Evolutionary conservation across 2,113 vertebrate genomes (phyloP).

Genomic region (Cranoglanis bouderius): DNA sequence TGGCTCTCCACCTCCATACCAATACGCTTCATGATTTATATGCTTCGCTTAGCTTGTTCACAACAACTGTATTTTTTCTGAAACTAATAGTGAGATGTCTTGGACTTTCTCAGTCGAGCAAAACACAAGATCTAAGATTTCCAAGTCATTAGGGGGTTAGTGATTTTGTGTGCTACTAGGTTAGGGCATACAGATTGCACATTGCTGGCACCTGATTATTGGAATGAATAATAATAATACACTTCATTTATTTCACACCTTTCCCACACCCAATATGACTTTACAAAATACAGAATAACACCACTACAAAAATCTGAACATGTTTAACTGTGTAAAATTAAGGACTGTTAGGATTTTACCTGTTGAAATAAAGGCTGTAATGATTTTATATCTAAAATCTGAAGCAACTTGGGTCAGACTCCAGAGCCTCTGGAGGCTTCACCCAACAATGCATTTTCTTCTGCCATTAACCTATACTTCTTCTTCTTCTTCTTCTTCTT

Average conservation of each 20-base stretch:
- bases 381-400: neutral
- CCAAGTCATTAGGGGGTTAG: neutral
- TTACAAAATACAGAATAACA: neutral
- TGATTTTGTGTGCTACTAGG: neutral
- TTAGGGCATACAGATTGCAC: neutral
- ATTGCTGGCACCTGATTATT: neutral
- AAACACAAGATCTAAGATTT: neutral
- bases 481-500: slow-evolving; percentile 13
- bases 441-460: slow-evolving; percentile 52
- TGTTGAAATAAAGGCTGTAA: neutral
- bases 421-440: slow-evolving; percentile 50
- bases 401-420: slow-evolving; percentile 64
- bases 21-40: slow-evolving; percentile 49
- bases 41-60: slow-evolving; percentile 56
- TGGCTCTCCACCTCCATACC: slow-evolving; percentile 59
- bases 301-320: slow-evolving; percentile 41
- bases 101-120: neutral
- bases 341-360: slow-evolving; percentile 29
- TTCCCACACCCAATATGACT: neutral
- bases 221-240: neutral
- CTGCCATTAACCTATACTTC: slow-evolving; percentile 19
- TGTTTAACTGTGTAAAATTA: slow-evolving; percentile 66
- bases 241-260: neutral
- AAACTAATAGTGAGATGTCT: slow-evolving; percentile 6
- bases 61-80: slow-evolving; percentile 36